A percentile compares a stretch with the other conserved stretches of the same genome.
Evolutionary conservation across 2,797 vertebrate species (phyloP).

Genomic region (Peromyscus eremicus): DNA sequence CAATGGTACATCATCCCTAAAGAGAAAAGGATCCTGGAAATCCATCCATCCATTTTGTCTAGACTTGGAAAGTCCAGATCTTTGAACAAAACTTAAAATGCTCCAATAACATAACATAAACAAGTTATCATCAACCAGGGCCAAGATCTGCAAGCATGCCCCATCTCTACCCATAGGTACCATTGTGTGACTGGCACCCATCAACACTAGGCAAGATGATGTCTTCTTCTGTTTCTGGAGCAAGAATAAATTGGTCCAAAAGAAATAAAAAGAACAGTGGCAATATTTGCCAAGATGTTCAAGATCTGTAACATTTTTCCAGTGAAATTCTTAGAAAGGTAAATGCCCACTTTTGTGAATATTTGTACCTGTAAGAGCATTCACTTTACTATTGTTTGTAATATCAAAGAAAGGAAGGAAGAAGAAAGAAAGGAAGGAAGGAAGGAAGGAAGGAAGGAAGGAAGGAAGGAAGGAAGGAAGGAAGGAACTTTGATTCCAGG

Average conservation of each 20-base stretch:
- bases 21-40: not conserved
- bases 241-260: not conserved
- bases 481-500: not conserved
- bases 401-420: not conserved
- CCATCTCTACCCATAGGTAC: fast-evolving
- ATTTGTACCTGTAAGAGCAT: not conserved
- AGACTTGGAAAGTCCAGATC: not conserved
- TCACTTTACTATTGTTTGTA: not conserved
- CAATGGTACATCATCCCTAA: not conserved
- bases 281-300: not conserved
- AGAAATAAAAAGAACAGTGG: not conserved
- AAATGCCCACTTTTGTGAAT: not conserved
- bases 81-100: not conserved
- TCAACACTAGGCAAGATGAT: fast-evolving
- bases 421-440: fast-evolving
- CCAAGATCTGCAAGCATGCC: not conserved
- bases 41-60: not conserved
- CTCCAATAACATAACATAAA: not conserved
- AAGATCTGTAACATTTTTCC: not conserved
- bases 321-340: not conserved
- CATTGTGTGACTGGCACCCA: fast-evolving
- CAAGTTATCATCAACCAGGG: not conserved
- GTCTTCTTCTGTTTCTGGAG: not conserved
- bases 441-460: not conserved
- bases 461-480: fast-evolving